Conservation (phyloP, 2,113 vertebrate genomes). For the Syrrhaptes paradoxus region DNA sequence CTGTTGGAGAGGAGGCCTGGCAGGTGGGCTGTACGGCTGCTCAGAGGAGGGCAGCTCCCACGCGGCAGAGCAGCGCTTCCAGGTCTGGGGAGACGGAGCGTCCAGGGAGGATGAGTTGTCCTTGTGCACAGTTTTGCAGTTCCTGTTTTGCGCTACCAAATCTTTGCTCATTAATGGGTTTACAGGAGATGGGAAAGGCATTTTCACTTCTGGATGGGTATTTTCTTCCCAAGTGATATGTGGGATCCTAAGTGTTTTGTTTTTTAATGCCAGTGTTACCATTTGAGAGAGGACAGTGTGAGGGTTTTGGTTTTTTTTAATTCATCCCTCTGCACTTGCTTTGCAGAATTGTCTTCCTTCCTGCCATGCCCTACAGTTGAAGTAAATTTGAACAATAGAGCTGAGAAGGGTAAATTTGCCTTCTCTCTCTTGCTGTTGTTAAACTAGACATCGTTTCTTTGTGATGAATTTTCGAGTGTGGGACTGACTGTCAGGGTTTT, state of each 20-base stretch:
- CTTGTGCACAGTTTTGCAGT: fast-evolving
- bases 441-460: neutral
- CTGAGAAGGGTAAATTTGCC: neutral
- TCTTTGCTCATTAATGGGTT: neutral
- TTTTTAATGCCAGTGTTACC: neutral
- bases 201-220: neutral
- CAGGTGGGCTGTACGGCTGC: neutral
- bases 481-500: neutral
- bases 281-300: neutral
- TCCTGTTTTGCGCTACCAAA: neutral
- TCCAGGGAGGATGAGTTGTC: neutral
- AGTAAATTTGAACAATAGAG: neutral
- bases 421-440: neutral
- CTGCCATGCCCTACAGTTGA: neutral
- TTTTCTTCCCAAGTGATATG: neutral
- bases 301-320: neutral
- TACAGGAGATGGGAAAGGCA: neutral
- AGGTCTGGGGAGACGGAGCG: neutral
- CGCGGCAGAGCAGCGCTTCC: neutral
- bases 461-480: neutral
- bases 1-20: neutral
- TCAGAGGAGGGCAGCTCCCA: neutral
- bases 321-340: neutral
- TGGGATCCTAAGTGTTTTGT: neutral
- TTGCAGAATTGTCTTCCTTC: neutral